Conservation (phyloP, 2,113 vertebrate species). For the Nyctibius bracteatus region DNA sequence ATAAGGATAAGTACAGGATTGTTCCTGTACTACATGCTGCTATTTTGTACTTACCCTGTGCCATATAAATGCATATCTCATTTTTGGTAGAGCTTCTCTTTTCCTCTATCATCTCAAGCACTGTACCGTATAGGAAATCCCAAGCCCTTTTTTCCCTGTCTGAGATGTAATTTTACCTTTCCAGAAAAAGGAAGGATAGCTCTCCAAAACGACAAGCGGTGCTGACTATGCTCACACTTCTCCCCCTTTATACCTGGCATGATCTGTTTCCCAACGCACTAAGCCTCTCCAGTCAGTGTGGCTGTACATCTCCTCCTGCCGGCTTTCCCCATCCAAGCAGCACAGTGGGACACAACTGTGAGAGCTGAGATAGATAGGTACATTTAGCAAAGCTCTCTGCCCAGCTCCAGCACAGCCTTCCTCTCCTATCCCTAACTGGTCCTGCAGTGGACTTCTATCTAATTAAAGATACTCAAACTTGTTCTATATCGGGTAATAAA, state of each 20-base stretch:
- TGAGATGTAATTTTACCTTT: neutral
- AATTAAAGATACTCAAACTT: neutral
- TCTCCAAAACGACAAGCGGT: neutral
- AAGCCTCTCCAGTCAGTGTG: rapidly evolving
- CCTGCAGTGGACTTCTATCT: neutral
- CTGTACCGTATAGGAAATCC: neutral
- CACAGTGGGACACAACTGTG: neutral
- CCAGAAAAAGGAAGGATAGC: neutral
- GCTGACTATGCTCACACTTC: neutral
- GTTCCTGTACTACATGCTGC: neutral
- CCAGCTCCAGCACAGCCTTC: neutral
- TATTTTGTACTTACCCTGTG: neutral
- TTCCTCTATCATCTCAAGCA: neutral
- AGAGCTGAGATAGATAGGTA: neutral
- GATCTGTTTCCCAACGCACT: neutral
- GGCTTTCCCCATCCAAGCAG: neutral
- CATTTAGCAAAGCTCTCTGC: neutral
- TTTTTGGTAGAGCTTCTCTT: neutral
- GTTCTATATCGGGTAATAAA: neutral
- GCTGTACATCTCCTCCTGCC: neutral
- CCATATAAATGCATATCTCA: neutral
- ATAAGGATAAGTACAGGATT: neutral
- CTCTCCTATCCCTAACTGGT: rapidly evolving
- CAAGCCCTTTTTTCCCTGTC: neutral
- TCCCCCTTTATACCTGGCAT: neutral